Percentiles rank a stretch among this genome's conserved stretches.
Evolutionary conservation across 92 coral and sea anemone species (phyloP).

Genomic region (Epizoanthus ramosus): DNA sequence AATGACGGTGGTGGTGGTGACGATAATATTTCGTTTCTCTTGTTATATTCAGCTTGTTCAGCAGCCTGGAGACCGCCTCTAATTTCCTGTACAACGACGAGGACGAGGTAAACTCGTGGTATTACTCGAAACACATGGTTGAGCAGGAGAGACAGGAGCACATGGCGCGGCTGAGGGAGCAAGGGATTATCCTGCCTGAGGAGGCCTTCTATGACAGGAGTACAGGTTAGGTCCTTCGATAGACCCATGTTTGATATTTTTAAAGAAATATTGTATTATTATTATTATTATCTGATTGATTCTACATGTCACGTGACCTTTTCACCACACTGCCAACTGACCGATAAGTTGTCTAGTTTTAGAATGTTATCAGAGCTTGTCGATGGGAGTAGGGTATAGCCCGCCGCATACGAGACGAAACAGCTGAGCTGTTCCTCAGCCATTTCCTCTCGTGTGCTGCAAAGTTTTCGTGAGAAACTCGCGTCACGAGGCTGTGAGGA

Average conservation of each 20-base stretch:
- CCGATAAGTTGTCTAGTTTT: too few species aligned
- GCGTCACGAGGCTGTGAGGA: too few species aligned
- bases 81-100: constrained; percentile 79
- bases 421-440: too few species aligned
- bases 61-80: constrained; percentile 73
- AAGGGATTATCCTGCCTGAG: constrained; percentile 70
- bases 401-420: too few species aligned
- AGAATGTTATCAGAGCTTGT: not conserved
- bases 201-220: constrained; percentile 55
- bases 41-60: constrained; percentile 72
- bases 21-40: not conserved
- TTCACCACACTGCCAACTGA: too few species aligned
- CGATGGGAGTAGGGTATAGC: not conserved
- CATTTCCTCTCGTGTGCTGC: too few species aligned
- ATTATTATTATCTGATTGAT: too few species aligned
- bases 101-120: constrained; percentile 87
- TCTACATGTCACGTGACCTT: too few species aligned
- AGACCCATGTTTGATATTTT: too few species aligned
- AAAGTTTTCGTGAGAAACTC: too few species aligned
- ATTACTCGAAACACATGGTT: constrained; percentile 88
- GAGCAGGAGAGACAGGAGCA: constrained; percentile 76
- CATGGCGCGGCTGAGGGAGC: constrained; percentile 71
- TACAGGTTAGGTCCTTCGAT: constrained; percentile 1
- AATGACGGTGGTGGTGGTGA: not conserved
- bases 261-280: too few species aligned